Percentiles rank a stretch among this genome's conserved stretches.
phyloP scores from a whole-genome alignment of 2,113 vertebrate genomes.

The Bos javanicus region DNA sequence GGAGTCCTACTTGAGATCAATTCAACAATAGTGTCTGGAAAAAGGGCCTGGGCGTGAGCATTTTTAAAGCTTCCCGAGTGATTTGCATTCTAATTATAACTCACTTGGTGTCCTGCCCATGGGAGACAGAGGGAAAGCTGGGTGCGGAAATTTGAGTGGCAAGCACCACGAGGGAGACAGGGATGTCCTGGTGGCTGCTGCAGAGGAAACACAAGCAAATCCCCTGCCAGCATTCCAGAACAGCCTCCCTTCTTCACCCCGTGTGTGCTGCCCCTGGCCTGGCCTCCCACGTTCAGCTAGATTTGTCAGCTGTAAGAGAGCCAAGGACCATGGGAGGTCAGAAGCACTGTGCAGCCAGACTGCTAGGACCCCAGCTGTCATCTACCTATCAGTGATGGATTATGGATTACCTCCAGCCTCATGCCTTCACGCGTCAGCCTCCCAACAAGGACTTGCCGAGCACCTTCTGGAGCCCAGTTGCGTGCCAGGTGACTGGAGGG shows the following conservation, averaged over 20 bases:
- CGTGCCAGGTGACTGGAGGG: conserved; percentile 33
- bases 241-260: not conserved
- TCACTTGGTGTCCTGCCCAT: not conserved
- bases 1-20: not conserved
- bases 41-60: not conserved
- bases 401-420: not conserved
- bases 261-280: not conserved
- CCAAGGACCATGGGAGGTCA: conserved; percentile 51
- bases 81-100: not conserved
- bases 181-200: not conserved
- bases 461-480: not conserved
- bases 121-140: not conserved
- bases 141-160: not conserved
- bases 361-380: conserved; percentile 24
- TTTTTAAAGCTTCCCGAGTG: not conserved
- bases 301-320: conserved; percentile 9
- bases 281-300: not conserved
- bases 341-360: not conserved
- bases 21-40: not conserved
- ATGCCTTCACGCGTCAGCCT: conserved; percentile 12
- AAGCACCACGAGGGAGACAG: not conserved
- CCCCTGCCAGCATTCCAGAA: not conserved
- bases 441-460: not conserved
- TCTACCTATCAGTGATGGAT: conserved; percentile 32
- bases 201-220: not conserved